Conservation (phyloP, 1,140 invertebrate species). For the Solenopsis invicta region DNA sequence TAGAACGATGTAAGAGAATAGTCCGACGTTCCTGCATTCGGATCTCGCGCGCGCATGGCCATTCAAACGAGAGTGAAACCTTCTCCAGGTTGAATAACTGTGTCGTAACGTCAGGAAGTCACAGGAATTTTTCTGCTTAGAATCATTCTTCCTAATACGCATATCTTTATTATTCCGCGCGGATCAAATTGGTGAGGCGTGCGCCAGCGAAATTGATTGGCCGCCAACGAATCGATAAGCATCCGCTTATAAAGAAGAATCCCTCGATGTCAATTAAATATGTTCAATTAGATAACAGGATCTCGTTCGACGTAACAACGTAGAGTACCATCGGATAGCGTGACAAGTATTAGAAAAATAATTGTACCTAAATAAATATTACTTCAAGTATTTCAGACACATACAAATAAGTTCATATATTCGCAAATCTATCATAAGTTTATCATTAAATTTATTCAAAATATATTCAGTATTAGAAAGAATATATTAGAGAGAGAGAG, state of each 20-base stretch:
- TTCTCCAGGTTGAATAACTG: conserved; percentile 69
- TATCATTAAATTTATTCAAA: no score
- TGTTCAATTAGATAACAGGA: not conserved
- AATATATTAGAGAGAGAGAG: no score
- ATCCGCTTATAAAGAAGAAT: not conserved
- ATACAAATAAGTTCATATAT: no score
- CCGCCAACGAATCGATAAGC: not conserved
- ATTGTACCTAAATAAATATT: no score
- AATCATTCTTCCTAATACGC: conserved; percentile 10
- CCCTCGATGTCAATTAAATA: not conserved
- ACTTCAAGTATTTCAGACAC: no score
- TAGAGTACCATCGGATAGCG: no score
- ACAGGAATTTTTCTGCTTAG: not conserved
- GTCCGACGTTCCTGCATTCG: conserved; percentile 45
- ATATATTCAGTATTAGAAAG: no score
- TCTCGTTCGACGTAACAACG: not conserved
- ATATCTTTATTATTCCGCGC: conserved; percentile 45
- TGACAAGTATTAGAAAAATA: no score
- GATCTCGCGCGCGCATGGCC: conserved; percentile 62
- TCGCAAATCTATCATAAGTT: no score
- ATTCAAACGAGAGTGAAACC: conserved; percentile 72
- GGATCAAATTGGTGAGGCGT: conserved; percentile 8
- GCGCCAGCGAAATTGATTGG: conserved; percentile 24
- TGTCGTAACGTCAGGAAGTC: conserved; percentile 70
- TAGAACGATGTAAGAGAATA: conserved; percentile 47